Conservation (phyloP, 2,888 invertebrate species). For the Pandemis corylana region DNA sequence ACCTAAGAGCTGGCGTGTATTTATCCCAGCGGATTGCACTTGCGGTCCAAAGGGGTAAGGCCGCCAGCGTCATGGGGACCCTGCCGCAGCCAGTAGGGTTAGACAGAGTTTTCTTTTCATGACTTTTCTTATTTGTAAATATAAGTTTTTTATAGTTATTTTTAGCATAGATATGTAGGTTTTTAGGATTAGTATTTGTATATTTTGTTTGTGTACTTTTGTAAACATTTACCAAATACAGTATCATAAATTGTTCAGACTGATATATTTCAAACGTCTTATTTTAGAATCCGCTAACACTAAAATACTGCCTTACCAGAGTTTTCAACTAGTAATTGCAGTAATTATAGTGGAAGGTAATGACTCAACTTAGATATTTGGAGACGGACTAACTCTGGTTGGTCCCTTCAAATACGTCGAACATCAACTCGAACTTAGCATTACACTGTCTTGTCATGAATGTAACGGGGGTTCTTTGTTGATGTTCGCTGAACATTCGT, state of each 20-base stretch:
- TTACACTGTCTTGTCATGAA: constrained; percentile 3
- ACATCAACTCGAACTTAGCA: background rate
- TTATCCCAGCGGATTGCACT: no score
- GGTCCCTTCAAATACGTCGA: constrained; percentile 3
- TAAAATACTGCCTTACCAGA: constrained; percentile 20
- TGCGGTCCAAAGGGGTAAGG: no score
- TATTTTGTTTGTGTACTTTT: no score
- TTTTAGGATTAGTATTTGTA: no score
- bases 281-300: background rate
- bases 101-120: no score
- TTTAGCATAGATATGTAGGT: no score
- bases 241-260: background rate
- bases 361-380: constrained; percentile 18
- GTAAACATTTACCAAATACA: no score
- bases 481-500: background rate
- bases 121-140: no score
- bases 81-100: no score
- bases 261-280: background rate
- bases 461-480: background rate
- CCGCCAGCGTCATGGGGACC: no score
- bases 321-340: constrained; percentile 23
- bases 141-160: no score
- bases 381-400: constrained; percentile 7
- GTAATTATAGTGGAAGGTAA: constrained; percentile 30
- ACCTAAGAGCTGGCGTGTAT: no score